Percentiles rank a stretch among this genome's conserved stretches.
Conservation (phyloP, 2,113 vertebrate genomes). For the Chionis minor region DNA sequence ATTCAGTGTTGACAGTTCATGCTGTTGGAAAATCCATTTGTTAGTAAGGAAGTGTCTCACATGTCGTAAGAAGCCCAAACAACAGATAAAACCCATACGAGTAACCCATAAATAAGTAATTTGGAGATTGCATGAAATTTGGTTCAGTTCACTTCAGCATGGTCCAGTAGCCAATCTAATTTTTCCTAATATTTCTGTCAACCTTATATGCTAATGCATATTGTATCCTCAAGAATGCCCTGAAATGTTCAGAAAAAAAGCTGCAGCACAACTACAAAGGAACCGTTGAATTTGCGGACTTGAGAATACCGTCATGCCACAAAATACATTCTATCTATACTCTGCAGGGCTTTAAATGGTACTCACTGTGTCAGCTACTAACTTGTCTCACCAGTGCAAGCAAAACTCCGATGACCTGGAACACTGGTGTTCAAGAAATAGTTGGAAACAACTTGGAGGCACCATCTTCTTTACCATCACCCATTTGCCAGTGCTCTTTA, state of each 20-base stretch:
- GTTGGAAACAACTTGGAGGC: not conserved
- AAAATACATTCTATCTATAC: not conserved
- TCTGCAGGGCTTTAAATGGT: not conserved
- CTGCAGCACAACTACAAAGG: not conserved
- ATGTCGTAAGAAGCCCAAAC: not conserved
- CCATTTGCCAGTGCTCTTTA: not conserved
- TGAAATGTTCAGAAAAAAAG: not conserved
- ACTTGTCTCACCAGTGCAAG: not conserved
- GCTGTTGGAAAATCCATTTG: not conserved
- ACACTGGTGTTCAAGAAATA: not conserved
- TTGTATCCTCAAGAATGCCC: not conserved
- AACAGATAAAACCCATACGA: not conserved
- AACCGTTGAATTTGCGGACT: rapidly evolving
- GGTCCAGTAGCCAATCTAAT: not conserved
- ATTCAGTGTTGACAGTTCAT: not conserved
- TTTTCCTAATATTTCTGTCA: not conserved
- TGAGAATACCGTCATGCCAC: not conserved
- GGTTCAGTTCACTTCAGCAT: not conserved
- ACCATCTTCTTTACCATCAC: not conserved
- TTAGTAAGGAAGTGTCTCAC: not conserved
- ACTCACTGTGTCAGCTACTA: not conserved
- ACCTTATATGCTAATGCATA: not conserved
- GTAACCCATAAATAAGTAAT: not conserved
- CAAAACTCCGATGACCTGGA: not conserved
- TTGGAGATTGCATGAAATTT: not conserved